These are phyloP conservation scores for Chroicocephalus ridibundus DNA, from an alignment of 2,113 vertebrate genomes.

Conservation along the genomic window DNA sequence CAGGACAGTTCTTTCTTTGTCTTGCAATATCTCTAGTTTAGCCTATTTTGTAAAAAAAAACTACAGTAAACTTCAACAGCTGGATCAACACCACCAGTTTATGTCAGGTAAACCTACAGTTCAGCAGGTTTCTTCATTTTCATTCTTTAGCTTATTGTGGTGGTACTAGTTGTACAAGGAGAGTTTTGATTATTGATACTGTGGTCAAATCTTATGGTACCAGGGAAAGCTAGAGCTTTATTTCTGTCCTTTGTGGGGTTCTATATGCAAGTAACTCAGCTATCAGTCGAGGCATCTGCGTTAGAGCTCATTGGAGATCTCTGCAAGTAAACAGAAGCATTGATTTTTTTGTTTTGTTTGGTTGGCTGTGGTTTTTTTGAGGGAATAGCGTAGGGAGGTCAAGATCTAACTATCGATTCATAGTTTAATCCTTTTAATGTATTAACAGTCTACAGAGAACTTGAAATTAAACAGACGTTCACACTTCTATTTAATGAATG, in stretches of 20 bases:
- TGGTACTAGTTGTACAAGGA: neutral
- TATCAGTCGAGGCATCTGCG: neutral
- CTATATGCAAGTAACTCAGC: neutral
- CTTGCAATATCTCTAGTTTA: neutral
- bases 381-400: neutral
- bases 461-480: neutral
- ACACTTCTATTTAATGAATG: neutral
- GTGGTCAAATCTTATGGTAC: neutral
- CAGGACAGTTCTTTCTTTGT: neutral
- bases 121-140: neutral
- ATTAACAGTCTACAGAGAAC: neutral
- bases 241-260: neutral
- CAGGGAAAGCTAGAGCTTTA: neutral
- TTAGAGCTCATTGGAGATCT: neutral
- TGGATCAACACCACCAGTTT: neutral
- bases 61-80: neutral
- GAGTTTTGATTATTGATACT: neutral
- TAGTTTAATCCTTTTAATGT: neutral
- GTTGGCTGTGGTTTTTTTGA: neutral
- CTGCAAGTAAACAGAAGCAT: neutral
- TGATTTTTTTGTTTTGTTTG: neutral
- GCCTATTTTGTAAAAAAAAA: neutral
- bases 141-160: neutral
- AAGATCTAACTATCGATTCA: neutral
- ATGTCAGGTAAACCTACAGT: neutral